A percentile compares a stretch with the other conserved stretches of the same genome.
These are phyloP conservation scores for Dasyurus viverrinus DNA, from an alignment of 2,113 vertebrate species.

Conservation along the genomic window DNA sequence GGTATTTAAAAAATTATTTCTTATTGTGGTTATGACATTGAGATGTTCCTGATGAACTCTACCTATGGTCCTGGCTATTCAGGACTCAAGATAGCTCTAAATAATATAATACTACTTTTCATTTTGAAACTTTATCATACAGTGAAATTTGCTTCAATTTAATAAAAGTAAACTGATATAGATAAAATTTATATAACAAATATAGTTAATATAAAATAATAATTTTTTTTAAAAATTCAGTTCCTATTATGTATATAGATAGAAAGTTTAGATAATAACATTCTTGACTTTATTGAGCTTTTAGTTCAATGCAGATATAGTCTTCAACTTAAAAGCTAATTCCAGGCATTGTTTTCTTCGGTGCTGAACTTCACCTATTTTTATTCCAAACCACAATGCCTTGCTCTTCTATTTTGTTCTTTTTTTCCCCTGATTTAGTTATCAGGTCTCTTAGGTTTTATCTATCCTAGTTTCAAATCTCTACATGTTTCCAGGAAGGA, in stretches of 20 bases:
- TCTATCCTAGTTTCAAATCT: rapidly evolving
- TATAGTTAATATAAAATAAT: not conserved
- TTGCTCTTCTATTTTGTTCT: no score
- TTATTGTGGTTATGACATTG: not conserved
- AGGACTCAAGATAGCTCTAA: not conserved
- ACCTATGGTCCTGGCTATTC: not conserved
- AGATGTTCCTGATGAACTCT: not conserved
- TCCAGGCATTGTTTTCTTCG: not conserved
- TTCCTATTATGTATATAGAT: not conserved
- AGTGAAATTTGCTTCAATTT: not conserved
- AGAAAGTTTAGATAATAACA: not conserved
- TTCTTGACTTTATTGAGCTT: not conserved
- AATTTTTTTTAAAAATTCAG: not conserved
- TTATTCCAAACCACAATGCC: not conserved
- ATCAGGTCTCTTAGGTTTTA: rapidly evolving
- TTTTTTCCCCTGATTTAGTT: not conserved
- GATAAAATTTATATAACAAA: not conserved
- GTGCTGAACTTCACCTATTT: not conserved
- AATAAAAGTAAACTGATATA: not conserved
- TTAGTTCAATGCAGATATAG: not conserved
- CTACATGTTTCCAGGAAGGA: not conserved
- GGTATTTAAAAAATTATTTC: not conserved
- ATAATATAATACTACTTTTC: not conserved
- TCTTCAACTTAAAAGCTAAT: conserved; percentile 14
- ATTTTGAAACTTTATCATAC: not conserved